Base-by-base conservation (phyloP, 2,888 invertebrate genomes). In the Eueremaeus valkanovi region DNA sequence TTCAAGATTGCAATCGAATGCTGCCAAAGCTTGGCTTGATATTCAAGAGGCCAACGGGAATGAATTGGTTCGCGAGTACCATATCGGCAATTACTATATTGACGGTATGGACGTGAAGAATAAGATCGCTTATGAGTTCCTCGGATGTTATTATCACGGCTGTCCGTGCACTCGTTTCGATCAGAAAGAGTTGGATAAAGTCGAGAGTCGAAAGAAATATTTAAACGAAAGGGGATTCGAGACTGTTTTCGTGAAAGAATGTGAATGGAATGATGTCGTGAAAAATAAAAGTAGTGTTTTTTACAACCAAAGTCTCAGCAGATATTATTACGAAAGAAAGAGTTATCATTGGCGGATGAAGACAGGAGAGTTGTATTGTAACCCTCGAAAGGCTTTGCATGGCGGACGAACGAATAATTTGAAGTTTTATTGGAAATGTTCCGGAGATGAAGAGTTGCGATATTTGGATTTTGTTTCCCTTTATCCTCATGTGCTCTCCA, bases 401-500 rank as follows among this genome's bases (percentile, higher is more conserved):
- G 80, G 81, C 3, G 81, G 81, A 0, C 45, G 81, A 45, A 81
- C 80, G 5, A 79, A 80, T 73, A 79, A 79, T 11, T 76, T 80
- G 77, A 76, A 79, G 21, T 42, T 81, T 18, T 79, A 78, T 72
- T 76, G 79, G 45, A 78, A 80, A 55, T 77, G 72, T 0, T 18
- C 75, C 1, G 76, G 33, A 1, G 73, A 75, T 13, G 79, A 81
- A 74, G 51, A 76, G 55, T 79, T 81, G 9, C 72, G 76, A 13
- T 81, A 81, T 70, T 63, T 78, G 2, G 80, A 81, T 63, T 79
- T 81, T 33, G 78, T 77, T 0, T 77, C 77, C 3, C 61, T 81
- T 16, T 81, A 82, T 70, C 81, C 81, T 0, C 81, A 75, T 18
- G 78, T 79, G 1, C 79, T 79, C 74, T 81, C 80, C 40, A 78